Percentiles rank a stretch among this genome's conserved stretches.
Conservation (phyloP, 1,140 invertebrate species). For the Oedothorax gibbosus region DNA sequence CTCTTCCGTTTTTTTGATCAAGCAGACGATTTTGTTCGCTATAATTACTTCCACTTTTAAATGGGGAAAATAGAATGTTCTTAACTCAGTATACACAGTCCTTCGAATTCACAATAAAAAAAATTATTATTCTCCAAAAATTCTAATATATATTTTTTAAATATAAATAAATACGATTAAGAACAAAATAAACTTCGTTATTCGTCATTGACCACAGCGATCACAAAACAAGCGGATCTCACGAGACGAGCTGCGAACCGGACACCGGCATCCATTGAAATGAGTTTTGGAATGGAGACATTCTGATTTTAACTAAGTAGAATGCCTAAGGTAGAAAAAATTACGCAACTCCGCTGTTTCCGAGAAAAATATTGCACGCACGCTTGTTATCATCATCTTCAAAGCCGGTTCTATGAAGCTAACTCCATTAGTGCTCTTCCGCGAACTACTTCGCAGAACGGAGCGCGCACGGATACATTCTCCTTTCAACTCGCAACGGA, state of each 20-base stretch:
- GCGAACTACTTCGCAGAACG: slow-evolving; percentile 52
- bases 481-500: not conserved
- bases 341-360: slow-evolving; percentile 36
- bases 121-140: not conserved
- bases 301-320: slow-evolving; percentile 48
- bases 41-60: too few species aligned
- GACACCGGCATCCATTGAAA: slow-evolving; percentile 13
- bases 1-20: slow-evolving; percentile 23
- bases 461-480: slow-evolving; percentile 12
- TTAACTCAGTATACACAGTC: not conserved
- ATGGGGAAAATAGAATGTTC: not conserved
- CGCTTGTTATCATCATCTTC: slow-evolving; percentile 45
- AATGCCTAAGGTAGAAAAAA: slow-evolving; percentile 48
- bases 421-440: slow-evolving; percentile 54
- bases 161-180: not conserved
- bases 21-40: too few species aligned
- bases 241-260: not conserved
- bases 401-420: slow-evolving; percentile 52
- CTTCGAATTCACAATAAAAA: not conserved
- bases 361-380: slow-evolving; percentile 57
- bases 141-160: not conserved
- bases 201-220: not conserved
- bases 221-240: slow-evolving; percentile 3
- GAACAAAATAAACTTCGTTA: not conserved
- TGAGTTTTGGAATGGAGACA: slow-evolving; percentile 45